A percentile compares a stretch with the other conserved stretches of the same genome.
These are phyloP conservation scores for Sphaeramia orbicularis DNA, from an alignment of 2,797 vertebrate genomes.

Conservation along the genomic window DNA sequence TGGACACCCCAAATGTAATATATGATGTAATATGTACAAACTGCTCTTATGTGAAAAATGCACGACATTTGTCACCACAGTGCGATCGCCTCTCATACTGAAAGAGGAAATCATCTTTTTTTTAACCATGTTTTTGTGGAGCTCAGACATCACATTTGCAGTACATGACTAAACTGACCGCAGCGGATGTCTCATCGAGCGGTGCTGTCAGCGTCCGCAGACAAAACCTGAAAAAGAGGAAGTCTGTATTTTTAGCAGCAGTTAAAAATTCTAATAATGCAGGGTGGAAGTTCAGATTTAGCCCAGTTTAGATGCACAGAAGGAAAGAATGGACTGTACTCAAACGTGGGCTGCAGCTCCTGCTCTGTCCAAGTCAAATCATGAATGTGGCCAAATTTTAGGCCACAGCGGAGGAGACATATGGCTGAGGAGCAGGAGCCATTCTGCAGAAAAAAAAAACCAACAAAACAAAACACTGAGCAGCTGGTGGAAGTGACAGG, in stretches of 20 bases:
- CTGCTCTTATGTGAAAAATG: constrained; percentile 1
- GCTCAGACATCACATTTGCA: constrained; percentile 23
- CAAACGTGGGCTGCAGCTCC: constrained; percentile 3
- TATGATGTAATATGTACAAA: not conserved
- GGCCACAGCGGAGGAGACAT: constrained; percentile 25
- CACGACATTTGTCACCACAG: constrained; percentile 1
- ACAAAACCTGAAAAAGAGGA: constrained; percentile 39
- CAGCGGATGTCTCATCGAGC: constrained; percentile 36
- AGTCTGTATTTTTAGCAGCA: constrained; percentile 54
- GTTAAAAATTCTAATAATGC: constrained; percentile 35
- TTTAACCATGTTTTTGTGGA: constrained; percentile 5
- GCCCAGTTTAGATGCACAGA: not conserved
- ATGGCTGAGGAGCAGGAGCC: constrained; percentile 37
- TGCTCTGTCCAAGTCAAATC: not conserved
- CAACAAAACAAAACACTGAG: constrained; percentile 25
- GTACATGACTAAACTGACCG: constrained; percentile 45
- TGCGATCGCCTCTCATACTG: constrained; percentile 18
- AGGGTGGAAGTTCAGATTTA: constrained; percentile 43
- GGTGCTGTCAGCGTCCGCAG: constrained; percentile 43
- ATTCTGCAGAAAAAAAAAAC: constrained; percentile 16
- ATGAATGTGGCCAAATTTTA: constrained; percentile 22
- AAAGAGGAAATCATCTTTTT: constrained; percentile 51
- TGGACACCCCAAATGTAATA: too few relatives aligned
- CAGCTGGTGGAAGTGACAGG: constrained; percentile 35
- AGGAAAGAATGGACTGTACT: not conserved